phyloP scores from a whole-genome alignment of 2,113 vertebrate species.

The Nasalis larvatus region DNA sequence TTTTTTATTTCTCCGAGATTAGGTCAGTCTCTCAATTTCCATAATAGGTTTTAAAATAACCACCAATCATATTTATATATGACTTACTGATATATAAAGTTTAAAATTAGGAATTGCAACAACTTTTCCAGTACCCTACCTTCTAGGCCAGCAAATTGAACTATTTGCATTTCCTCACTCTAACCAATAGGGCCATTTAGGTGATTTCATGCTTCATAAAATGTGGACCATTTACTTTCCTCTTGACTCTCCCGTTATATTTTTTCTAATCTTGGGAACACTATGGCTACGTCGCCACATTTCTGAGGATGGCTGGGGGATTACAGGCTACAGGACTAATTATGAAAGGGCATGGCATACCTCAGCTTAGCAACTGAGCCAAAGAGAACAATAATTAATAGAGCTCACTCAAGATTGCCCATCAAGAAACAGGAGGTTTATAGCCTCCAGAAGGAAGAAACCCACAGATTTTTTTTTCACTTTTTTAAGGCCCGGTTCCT shows the following conservation, averaged over 20 bases:
- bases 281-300: background rate
- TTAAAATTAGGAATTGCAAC: background rate
- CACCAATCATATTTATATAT: background rate
- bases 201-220: background rate
- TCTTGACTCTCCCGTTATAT: background rate
- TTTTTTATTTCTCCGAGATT: background rate
- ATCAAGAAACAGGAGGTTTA: background rate
- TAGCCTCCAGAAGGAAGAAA: background rate
- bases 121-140: background rate
- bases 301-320: background rate
- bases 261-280: conserved; percentile 21
- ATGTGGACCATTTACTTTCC: background rate
- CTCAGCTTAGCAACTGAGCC: background rate
- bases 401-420: background rate
- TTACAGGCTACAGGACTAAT: background rate
- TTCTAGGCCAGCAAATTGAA: background rate
- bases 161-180: background rate
- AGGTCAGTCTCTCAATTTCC: background rate
- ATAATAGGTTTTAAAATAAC: conserved; percentile 14
- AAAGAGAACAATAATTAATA: background rate
- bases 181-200: background rate
- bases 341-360: background rate
- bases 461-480: background rate
- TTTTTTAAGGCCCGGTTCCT: background rate
- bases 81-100: background rate